Conservation (phyloP, 2,113 vertebrate genomes). For the Morone saxatilis region DNA sequence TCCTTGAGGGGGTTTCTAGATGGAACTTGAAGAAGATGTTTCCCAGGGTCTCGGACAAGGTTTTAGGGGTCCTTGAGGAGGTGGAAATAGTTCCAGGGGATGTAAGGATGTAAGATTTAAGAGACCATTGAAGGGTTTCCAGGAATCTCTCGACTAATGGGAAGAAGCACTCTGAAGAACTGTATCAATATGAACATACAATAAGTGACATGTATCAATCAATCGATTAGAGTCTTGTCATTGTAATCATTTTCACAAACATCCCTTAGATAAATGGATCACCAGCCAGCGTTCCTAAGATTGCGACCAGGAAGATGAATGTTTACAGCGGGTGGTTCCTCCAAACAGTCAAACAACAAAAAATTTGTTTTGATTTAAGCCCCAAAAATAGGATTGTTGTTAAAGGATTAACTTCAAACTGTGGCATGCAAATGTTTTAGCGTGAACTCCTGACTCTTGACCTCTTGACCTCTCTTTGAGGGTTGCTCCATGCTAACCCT, state of each 20-base stretch:
- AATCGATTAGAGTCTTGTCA: no score
- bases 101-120: neutral
- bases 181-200: no score
- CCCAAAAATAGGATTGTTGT: neutral
- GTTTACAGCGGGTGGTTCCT: no score
- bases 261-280: no score
- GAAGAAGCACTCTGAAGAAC: no score
- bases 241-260: no score
- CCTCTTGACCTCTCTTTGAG: neutral
- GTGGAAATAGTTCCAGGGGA: neutral
- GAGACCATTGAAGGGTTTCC: neutral
- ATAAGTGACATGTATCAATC: no score
- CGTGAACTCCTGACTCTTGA: neutral
- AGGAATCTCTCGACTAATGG: no score
- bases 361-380: neutral
- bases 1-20: neutral
- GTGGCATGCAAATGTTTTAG: neutral
- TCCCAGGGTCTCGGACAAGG: neutral
- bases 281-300: no score
- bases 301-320: no score
- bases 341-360: no score
- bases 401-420: neutral
- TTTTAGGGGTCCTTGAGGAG: neutral
- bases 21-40: neutral
- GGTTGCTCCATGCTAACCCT: neutral